phyloP scores from a whole-genome alignment of 2,797 vertebrate genomes.

The Morus bassanus region DNA sequence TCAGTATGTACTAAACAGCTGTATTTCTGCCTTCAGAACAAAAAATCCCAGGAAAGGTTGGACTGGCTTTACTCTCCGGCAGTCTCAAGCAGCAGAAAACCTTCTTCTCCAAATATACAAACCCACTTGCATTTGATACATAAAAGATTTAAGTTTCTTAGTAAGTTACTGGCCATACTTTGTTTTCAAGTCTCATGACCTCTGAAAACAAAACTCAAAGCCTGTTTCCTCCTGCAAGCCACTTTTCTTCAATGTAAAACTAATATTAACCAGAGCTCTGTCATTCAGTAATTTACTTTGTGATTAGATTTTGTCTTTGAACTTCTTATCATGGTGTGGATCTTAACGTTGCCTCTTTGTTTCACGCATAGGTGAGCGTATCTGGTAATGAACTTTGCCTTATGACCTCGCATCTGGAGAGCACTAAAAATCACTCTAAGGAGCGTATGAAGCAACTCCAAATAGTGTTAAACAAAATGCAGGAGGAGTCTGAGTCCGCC shows the following conservation, averaged over 20 bases:
- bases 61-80: not conserved
- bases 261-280: not conserved
- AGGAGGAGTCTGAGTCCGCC: constrained; percentile 77
- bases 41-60: not conserved
- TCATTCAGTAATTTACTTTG: not conserved
- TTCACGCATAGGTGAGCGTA: constrained; percentile 78
- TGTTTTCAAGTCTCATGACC: not conserved
- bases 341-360: not conserved
- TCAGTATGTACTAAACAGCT: not conserved
- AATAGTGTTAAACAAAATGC: constrained; percentile 80
- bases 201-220: not conserved
- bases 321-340: fast-evolving
- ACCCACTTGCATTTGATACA: not conserved
- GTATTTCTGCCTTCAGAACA: not conserved
- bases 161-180: not conserved
- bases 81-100: not conserved
- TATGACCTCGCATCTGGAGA: constrained; percentile 97
- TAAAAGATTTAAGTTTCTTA: no score
- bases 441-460: constrained; percentile 88
- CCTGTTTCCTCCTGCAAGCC: not conserved
- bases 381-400: constrained; percentile 84
- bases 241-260: not conserved
- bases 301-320: not conserved
- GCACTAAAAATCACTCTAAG: constrained; percentile 84
- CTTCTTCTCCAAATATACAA: not conserved